Base-by-base conservation (phyloP, 2,888 invertebrate species). In the Parascotia fuliginaria region DNA sequence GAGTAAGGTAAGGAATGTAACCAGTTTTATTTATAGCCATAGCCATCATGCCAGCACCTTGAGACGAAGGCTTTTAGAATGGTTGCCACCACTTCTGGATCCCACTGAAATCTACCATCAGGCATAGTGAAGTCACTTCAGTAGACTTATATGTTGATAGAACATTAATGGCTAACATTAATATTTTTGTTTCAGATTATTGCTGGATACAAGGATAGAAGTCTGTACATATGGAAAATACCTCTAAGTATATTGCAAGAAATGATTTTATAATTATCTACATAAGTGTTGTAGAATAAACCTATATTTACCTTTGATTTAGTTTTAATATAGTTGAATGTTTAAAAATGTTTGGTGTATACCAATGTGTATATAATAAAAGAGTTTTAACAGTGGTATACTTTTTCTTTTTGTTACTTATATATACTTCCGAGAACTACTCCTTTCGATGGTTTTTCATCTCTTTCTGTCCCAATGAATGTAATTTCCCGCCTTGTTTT, bases 181-280 rank as follows among this genome's bases (percentile, higher is more conserved):
- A 3, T 47, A 42, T 48, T 60, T 46, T 69, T 85, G 54, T 92
- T 89, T 1, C 88, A 95, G 95, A 93, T 95, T 9, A 93, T 95
- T 45, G 94, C 94, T 1, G 95, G 95, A 28, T 94, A 95, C 65
- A 95, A 95, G 79, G 95, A 95, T 75, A 93, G 93, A 73, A 93
- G 93, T 68, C 81, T 95, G 79, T 94, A 94, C 72, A 93, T 94
- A 68, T 93, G 94, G 93, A 93, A 94, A 74, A 93, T 95, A 85
- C 95, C 95, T 43, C 70, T 84, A 52, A 79, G 74, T 65, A 83
- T 92, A 74, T 60, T 89, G 43, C 79, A 89, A 77, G 92, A 92
- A 69, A 91, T 92, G 91, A 87, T 92, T 80, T 84, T 91, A 71
- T 91, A 74, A 85, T 68, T 69, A 60, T 50, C 50, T 71, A 58